Conservation (phyloP, 2,888 invertebrate genomes). For the Drepanosiphum platanoidis region DNA sequence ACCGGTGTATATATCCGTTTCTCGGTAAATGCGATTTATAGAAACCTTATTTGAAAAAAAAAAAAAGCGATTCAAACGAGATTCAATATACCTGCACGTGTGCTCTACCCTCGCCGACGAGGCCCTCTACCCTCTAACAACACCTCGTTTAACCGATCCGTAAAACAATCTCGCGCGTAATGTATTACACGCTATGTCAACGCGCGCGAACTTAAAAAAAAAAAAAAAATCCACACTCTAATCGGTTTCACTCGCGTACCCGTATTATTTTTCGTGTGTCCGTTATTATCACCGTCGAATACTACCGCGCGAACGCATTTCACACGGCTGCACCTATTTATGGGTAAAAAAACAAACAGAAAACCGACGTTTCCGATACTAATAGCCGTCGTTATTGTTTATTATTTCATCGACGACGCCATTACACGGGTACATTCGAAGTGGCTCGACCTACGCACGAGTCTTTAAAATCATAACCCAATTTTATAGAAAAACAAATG, state of each 20-base stretch:
- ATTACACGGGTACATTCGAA: neutral
- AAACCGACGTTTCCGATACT: neutral
- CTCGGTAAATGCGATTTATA: conserved; percentile 5
- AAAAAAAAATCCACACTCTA: too few species aligned
- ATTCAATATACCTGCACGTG: conserved; percentile 13
- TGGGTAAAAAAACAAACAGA: neutral
- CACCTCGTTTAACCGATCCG: neutral
- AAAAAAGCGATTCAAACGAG: conserved; percentile 3
- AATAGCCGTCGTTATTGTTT: neutral
- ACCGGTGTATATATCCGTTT: neutral
- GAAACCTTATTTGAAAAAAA: conserved; percentile 7
- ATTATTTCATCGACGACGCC: neutral
- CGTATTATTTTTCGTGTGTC: too few species aligned
- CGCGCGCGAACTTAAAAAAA: neutral
- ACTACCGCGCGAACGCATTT: too few species aligned
- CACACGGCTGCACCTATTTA: too few species aligned
- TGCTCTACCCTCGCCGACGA: neutral
- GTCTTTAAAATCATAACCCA: too few species aligned
- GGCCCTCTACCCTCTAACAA: too few species aligned
- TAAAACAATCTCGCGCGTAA: neutral
- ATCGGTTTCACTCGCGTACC: too few species aligned
- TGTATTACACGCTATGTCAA: neutral
- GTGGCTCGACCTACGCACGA: too few species aligned
- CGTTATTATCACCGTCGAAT: too few species aligned
- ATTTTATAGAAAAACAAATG: too few species aligned